Conservation (phyloP, 2,888 invertebrate genomes). For the Lysandra coridon region DNA sequence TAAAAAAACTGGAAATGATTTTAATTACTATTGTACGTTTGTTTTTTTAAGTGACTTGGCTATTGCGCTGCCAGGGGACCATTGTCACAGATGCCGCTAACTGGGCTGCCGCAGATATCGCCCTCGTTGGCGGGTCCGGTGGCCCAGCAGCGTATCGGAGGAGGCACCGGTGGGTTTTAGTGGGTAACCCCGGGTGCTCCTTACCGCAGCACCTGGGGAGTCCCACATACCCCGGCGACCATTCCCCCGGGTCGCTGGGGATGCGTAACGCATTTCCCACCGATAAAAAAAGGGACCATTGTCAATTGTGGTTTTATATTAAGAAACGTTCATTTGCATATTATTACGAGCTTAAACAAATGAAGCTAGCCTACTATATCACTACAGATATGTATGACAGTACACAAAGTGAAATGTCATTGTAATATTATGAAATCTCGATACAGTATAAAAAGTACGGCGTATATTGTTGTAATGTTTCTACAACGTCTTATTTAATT, state of each 20-base stretch:
- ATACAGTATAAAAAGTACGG: background rate
- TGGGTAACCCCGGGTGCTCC: no score
- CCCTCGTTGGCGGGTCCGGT: no score
- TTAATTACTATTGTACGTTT: no score
- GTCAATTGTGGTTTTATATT: background rate
- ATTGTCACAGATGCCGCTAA: no score
- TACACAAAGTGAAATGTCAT: background rate
- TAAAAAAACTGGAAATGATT: background rate
- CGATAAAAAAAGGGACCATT: no score
- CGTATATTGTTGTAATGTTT: background rate
- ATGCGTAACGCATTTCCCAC: no score
- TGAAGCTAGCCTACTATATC: background rate
- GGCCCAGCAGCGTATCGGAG: no score
- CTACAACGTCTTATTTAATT: background rate
- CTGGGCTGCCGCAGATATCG: no score
- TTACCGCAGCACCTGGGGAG: no score
- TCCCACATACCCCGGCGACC: no score
- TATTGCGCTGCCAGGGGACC: background rate
- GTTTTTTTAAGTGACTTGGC: background rate
- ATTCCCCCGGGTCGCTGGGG: no score
- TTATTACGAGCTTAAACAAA: background rate
- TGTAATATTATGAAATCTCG: background rate
- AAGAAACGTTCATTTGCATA: background rate
- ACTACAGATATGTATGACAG: slow-evolving; percentile 5
- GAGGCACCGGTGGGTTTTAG: no score